phyloP scores from a whole-genome alignment of 2,113 vertebrate species.

The Thamnaconus septentrionalis region DNA sequence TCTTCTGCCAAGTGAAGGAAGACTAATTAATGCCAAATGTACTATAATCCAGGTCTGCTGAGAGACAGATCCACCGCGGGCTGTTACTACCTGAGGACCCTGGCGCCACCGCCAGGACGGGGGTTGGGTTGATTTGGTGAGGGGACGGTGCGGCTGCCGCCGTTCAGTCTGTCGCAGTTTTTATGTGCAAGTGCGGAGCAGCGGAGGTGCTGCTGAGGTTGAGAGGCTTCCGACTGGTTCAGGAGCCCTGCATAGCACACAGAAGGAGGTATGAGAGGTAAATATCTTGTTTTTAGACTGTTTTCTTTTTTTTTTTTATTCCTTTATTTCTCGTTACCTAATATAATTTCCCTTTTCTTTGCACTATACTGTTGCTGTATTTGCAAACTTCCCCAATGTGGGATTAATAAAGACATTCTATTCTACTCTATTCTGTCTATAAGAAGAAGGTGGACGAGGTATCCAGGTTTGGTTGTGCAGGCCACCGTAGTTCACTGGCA shows the following conservation, averaged over 20 bases:
- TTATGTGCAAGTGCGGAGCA: slow-evolving; percentile 2
- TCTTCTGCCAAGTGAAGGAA: slow-evolving; percentile 9
- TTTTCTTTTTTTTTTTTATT: too few relatives aligned
- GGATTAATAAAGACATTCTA: too few relatives aligned
- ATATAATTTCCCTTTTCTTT: too few relatives aligned
- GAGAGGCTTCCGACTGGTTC: slow-evolving; percentile 21
- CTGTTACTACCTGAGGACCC: slow-evolving; percentile 29
- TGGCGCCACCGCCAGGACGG: not conserved
- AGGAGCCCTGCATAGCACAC: slow-evolving; percentile 28
- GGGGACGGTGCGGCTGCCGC: not conserved
- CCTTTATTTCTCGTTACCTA: too few relatives aligned
- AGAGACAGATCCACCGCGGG: not conserved
- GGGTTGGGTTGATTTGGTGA: not conserved
- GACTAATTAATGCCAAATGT: not conserved
- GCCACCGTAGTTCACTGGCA: too few relatives aligned
- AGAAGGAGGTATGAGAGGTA: not conserved
- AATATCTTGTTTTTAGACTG: too few relatives aligned
- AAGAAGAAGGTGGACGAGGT: too few relatives aligned
- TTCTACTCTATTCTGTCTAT: too few relatives aligned
- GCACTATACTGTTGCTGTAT: too few relatives aligned
- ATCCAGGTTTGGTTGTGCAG: too few relatives aligned
- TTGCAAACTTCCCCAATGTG: too few relatives aligned
- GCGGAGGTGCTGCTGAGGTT: not conserved
- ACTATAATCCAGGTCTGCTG: not conserved
- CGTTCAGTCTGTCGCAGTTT: not conserved